Conservation (phyloP, 2,797 vertebrate genomes). For the Etheostoma perlongum region DNA sequence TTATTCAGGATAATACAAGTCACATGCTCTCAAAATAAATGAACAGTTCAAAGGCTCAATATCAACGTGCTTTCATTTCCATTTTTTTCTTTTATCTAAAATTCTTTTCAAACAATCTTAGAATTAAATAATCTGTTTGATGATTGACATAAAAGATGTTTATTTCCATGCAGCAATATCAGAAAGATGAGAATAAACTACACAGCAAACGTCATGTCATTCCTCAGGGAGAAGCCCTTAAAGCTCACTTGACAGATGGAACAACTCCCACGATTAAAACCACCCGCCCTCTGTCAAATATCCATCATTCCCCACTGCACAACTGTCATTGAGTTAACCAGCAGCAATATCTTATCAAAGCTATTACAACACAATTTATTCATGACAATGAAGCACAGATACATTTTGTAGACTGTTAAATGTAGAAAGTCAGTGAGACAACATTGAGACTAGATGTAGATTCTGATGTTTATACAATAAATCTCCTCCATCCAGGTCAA, state of each 20-base stretch:
- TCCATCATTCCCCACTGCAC: constrained; percentile 36
- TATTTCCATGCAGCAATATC: constrained; percentile 6
- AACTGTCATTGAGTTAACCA: constrained; percentile 13
- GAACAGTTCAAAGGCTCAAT: not conserved
- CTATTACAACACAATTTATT: constrained; percentile 4
- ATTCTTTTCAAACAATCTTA: not conserved
- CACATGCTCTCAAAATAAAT: not conserved
- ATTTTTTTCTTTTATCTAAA: constrained; percentile 8
- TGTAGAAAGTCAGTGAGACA: not conserved
- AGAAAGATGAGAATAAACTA: constrained; percentile 11
- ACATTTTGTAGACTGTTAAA: not conserved
- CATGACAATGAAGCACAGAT: not conserved
- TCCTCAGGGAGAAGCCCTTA: constrained; percentile 21
- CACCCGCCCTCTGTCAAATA: constrained; percentile 26
- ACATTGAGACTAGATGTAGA: constrained; percentile 3
- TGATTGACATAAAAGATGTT: constrained; percentile 9
- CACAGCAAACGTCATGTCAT: not conserved
- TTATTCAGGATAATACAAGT: not conserved
- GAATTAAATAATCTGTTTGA: not conserved
- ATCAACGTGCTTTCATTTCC: not conserved
- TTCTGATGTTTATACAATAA: constrained; percentile 42
- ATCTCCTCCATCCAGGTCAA: constrained; percentile 19
- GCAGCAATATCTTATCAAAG: constrained; percentile 11
- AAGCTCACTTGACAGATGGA: constrained; percentile 45
- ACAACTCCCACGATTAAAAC: constrained; percentile 35